These are phyloP conservation scores for Silurus asotus DNA, from an alignment of 2,113 vertebrate genomes.

Conservation along the genomic window DNA sequence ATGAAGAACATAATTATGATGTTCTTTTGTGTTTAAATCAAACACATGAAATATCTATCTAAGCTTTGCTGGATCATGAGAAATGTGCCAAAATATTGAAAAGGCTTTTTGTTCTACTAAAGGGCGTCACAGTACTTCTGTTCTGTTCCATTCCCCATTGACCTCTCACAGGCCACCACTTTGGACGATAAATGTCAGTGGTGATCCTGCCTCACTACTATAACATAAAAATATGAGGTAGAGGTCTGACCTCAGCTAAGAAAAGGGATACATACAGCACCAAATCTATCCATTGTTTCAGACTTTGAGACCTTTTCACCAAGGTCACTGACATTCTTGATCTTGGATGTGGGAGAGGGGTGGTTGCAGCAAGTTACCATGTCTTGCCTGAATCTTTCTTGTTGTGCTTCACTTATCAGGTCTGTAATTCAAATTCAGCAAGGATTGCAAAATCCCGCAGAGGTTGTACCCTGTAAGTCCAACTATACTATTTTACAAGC, in stretches of 20 bases:
- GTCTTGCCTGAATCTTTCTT: slow-evolving; percentile 17
- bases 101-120: slow-evolving; percentile 88
- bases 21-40: slow-evolving; percentile 83
- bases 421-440: background rate
- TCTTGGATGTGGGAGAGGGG: slow-evolving; percentile 10
- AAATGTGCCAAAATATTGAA: slow-evolving; percentile 85
- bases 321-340: slow-evolving; percentile 49
- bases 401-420: background rate
- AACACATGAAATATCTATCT: slow-evolving; percentile 81
- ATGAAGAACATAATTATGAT: slow-evolving; percentile 78
- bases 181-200: slow-evolving; percentile 77
- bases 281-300: slow-evolving; percentile 66
- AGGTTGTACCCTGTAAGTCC: background rate
- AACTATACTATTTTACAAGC: slow-evolving; percentile 2
- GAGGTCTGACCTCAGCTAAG: slow-evolving; percentile 59
- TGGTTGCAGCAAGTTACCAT: slow-evolving; percentile 8
- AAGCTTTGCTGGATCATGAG: slow-evolving; percentile 87
- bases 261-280: slow-evolving; percentile 62
- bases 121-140: slow-evolving; percentile 69
- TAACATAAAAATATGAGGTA: slow-evolving; percentile 67
- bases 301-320: slow-evolving; percentile 52
- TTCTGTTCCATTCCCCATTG: slow-evolving; percentile 80
- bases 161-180: slow-evolving; percentile 73
- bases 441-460: background rate
- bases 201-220: slow-evolving; percentile 74